Base-by-base conservation (phyloP, 2,797 vertebrate genomes). In the Bothrops alternatus region DNA sequence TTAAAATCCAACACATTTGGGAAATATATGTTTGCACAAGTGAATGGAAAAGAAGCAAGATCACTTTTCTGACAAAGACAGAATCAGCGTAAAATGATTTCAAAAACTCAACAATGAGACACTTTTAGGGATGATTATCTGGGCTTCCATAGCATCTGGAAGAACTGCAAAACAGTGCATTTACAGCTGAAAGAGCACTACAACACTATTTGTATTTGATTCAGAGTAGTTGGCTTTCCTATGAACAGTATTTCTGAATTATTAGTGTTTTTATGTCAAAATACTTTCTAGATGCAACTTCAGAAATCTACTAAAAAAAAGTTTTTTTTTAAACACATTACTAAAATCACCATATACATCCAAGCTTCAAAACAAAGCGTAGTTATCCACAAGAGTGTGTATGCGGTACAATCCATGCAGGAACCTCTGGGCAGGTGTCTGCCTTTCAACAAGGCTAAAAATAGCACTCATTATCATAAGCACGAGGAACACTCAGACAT, bases 361-460 rank as follows among this genome's bases (percentile, higher is more conserved):
- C 53, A 89, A 78, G 37, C 32, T 57, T 91, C 37, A 11, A 28
- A 85, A 23, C 23, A 47, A 47, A 82, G 11, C 20, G 61, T 91
- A 20, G 50, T 25, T 89, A 86, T 89, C 32, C 25, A 58, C 26
- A 86, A 57, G 57, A 26, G 23, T 53, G 4, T 58, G 23, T 85
- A 56, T 90, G 28, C n/a, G 50, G 69, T 91, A 61, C 73, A 91
- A 89, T 93, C 57, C 53, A 2, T 58, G 73, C 73, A 86, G 73
- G 73, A 86, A 88, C 90, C 73, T 89, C 90, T 93, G 90, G 87
- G 87, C 93, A 93, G 90, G 90, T 91, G 82, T 91, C 90, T 93
- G 93, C 93, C 93, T 89, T 93, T 93, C 87, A 93, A 86, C 78
- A 90, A 89, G 61, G 60, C 90, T 93, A 93, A 93, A 93, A 93